Percentiles rank a stretch among this genome's conserved stretches.
phyloP scores from a whole-genome alignment of 2,113 vertebrate species.

The Anguilla japonica region DNA sequence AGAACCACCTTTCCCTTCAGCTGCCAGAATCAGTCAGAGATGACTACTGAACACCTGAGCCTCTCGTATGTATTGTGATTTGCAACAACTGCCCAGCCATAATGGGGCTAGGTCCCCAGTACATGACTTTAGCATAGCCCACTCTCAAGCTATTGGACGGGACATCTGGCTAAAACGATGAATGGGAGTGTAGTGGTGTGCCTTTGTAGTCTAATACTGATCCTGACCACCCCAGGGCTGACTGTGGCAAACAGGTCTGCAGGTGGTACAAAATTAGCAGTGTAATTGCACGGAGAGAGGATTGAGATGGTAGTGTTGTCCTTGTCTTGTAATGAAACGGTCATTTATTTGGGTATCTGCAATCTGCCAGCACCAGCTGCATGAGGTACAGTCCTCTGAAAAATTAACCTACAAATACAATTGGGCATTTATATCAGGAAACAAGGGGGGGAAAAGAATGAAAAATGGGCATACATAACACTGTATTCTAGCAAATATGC shows the following conservation, averaged over 20 bases:
- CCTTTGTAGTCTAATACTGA: not conserved
- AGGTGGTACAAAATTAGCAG: not conserved
- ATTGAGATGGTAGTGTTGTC: too few relatives aligned
- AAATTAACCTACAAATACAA: not conserved
- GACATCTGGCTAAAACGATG: not conserved
- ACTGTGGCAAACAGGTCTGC: not conserved
- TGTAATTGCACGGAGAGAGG: too few relatives aligned
- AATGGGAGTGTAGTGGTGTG: not conserved
- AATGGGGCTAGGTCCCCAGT: slow-evolving; percentile 24
- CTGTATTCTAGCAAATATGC: not conserved
- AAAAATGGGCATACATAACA: not conserved
- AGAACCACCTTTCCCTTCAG: slow-evolving; percentile 19
- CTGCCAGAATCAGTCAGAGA: slow-evolving; percentile 9
- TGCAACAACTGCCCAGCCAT: slow-evolving; percentile 9
- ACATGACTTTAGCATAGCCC: not conserved
- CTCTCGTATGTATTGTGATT: not conserved
- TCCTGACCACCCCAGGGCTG: not conserved
- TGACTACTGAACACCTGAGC: slow-evolving; percentile 17
- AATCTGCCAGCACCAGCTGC: not conserved
- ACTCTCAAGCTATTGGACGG: not conserved
- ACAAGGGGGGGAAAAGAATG: not conserved
- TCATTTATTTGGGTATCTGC: not conserved
- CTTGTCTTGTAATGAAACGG: not conserved
- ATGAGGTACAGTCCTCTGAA: not conserved
- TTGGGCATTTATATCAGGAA: not conserved